These are phyloP conservation scores for Epinephelus coioides DNA, from an alignment of 2,797 vertebrate species.

Conservation along the genomic window DNA sequence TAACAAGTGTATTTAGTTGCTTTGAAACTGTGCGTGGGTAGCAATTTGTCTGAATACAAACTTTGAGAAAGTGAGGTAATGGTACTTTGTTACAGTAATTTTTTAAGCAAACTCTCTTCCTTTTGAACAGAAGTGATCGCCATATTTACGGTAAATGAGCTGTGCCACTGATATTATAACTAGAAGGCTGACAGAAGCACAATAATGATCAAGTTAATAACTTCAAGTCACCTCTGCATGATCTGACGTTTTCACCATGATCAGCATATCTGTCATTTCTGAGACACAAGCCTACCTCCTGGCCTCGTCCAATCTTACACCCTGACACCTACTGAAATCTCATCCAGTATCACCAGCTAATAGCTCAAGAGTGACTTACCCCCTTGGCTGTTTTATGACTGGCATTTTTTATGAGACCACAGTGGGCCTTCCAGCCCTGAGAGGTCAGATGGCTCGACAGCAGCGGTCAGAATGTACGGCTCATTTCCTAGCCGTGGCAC, in stretches of 20 bases:
- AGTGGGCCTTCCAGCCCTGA: slow-evolving; percentile 69
- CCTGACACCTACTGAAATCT: slow-evolving; percentile 82
- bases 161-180: slow-evolving; percentile 30
- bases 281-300: slow-evolving; percentile 52
- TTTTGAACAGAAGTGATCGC: slow-evolving; percentile 24
- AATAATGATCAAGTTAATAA: slow-evolving; percentile 51
- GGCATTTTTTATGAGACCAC: slow-evolving; percentile 83
- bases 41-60: slow-evolving; percentile 74
- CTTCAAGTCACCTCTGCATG: slow-evolving; percentile 32
- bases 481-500: slow-evolving; percentile 78
- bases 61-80: slow-evolving; percentile 80
- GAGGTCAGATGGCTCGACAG: slow-evolving; percentile 78
- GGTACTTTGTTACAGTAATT: slow-evolving; percentile 65
- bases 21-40: slow-evolving; percentile 72
- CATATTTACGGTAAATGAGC: slow-evolving; percentile 31
- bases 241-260: slow-evolving; percentile 35
- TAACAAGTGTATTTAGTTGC: slow-evolving; percentile 80
- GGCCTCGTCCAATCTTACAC: slow-evolving; percentile 70
- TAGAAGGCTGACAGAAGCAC: slow-evolving; percentile 15
- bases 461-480: slow-evolving; percentile 76
- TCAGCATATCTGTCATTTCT: slow-evolving; percentile 61
- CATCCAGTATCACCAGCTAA: slow-evolving; percentile 78
- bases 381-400: slow-evolving; percentile 80
- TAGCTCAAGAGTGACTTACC: slow-evolving; percentile 72
- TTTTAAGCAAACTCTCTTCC: slow-evolving; percentile 51